Evolutionary conservation across 2,797 vertebrate genomes (phyloP).

Genomic region (Siniperca undulata): DNA sequence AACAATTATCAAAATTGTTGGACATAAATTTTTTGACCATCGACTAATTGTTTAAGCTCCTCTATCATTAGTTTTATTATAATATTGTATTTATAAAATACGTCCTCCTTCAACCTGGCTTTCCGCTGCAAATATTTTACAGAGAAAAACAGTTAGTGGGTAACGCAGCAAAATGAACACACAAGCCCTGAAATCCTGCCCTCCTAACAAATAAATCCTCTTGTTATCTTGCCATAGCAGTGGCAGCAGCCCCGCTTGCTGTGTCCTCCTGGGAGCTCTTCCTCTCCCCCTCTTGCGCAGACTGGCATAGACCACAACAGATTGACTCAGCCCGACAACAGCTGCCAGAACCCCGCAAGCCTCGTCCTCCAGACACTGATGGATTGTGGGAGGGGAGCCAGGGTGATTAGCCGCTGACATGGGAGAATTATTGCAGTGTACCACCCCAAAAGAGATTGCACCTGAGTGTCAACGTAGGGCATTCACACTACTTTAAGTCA

Average conservation of each 20-base stretch:
- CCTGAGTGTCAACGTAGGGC: slow-evolving; percentile 50
- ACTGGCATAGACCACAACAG: slow-evolving; percentile 67
- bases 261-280: slow-evolving; percentile 62
- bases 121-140: slow-evolving; percentile 10
- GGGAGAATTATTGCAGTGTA: slow-evolving; percentile 68
- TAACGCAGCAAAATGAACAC: slow-evolving; percentile 48
- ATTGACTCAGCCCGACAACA: slow-evolving; percentile 77
- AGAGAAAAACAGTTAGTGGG: slow-evolving; percentile 22
- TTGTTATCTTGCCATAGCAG: slow-evolving; percentile 74
- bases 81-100: neutral
- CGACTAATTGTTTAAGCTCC: neutral
- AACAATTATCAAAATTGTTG: neutral
- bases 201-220: slow-evolving; percentile 72
- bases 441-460: slow-evolving; percentile 58
- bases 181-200: slow-evolving; percentile 57
- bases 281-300: slow-evolving; percentile 46
- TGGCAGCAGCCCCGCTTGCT: slow-evolving; percentile 53
- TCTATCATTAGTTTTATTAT: neutral
- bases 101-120: neutral
- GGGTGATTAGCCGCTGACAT: slow-evolving; percentile 76
- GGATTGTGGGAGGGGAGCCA: slow-evolving; percentile 78
- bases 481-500: slow-evolving; percentile 41
- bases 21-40: neutral
- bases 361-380: slow-evolving; percentile 74
- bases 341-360: slow-evolving; percentile 77